Base-by-base conservation (phyloP, 2,797 vertebrate genomes). In the Acomys russatus region DNA sequence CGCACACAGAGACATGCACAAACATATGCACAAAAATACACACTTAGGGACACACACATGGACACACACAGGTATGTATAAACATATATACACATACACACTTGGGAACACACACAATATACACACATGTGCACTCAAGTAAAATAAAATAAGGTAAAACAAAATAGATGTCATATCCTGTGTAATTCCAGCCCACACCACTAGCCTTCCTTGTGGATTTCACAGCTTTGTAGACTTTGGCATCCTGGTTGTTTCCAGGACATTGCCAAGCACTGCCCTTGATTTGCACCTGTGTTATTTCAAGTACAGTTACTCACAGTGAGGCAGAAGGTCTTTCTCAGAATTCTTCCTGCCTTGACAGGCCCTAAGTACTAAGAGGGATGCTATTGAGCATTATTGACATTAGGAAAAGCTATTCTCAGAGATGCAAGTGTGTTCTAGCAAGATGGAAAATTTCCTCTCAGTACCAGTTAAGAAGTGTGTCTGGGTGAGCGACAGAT, bases 191-290 rank as follows among this genome's bases (percentile, higher is more conserved):
- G 56, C 15, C 3, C 30, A 12, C 2, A 2, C 20, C 1, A 0
- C 51, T 3, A 15, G 6, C 74, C 15, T 54, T 35, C 25, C 49
- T 15, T 7, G 61, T 15, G n/a, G 90, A 2, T 38, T 54, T 30
- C 74, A 76, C 35, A 10, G 14, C 2, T 14, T n/a, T 0, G 0
- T 2, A 14, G 15, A 38, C 44, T 51, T 49, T 23, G 0, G 11
- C 0, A 7, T 33, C 14, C 38, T 66, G 38, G 18, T 44, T 49
- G 38, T 30, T 64, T 33, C 23, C 44, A 10, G 4, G 23, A 15
- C 35, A 7, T 8, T 33, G 17, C 0, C 88, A 54, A 1, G 0
- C 0, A 1, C 51, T 1, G 6, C 11, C 1, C 4, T 15, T 3
- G 14, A 0, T 0, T 12, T 0, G 4, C 0, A 11, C 87, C 44